Conservation (phyloP, 2,113 vertebrate species). For the Isichthys henryi region DNA sequence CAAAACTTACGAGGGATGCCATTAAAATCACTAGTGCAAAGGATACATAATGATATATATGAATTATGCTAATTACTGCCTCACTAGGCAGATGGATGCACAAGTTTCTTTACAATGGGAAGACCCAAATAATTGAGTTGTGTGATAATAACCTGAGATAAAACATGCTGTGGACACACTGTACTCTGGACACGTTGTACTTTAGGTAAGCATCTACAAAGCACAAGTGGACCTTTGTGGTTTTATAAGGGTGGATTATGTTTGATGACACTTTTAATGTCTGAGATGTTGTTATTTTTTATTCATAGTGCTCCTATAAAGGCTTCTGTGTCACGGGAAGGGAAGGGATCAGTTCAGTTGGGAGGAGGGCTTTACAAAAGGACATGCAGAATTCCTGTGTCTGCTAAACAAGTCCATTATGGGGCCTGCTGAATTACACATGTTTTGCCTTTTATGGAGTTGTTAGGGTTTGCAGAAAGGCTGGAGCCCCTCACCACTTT, state of each 20-base stretch:
- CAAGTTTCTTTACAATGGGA: background rate
- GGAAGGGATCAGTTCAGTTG: background rate
- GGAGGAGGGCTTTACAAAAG: background rate
- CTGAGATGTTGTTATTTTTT: background rate
- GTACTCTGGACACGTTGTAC: background rate
- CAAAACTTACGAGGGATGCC: background rate
- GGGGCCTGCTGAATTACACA: conserved; percentile 30
- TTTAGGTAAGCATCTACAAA: background rate
- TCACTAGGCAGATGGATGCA: background rate
- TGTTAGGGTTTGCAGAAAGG: conserved; percentile 17
- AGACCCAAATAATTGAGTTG: background rate
- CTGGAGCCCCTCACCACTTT: conserved; percentile 18
- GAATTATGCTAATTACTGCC: background rate
- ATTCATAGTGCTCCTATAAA: background rate
- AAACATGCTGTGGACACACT: background rate
- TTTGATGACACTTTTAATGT: background rate
- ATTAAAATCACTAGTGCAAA: background rate
- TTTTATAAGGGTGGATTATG: background rate
- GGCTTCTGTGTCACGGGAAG: background rate
- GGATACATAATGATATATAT: background rate
- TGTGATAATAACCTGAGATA: background rate
- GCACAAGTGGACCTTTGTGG: background rate
- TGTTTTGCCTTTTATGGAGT: conserved; percentile 55
- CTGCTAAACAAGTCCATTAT: conserved; percentile 36
- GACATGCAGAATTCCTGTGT: conserved; percentile 26